These are phyloP conservation scores for Phylloscopus whistleri DNA, from an alignment of 2,113 vertebrate genomes.

Conservation along the genomic window DNA sequence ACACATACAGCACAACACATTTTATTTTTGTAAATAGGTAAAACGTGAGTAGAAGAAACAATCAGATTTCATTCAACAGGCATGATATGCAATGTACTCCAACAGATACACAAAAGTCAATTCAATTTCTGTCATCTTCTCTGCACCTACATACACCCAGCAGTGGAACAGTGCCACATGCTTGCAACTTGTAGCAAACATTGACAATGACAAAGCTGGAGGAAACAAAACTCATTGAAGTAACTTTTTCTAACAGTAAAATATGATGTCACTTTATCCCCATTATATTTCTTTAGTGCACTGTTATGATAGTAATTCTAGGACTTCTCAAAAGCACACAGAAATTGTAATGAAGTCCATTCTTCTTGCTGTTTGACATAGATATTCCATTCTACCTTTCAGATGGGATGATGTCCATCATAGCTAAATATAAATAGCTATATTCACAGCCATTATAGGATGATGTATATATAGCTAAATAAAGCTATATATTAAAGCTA, in stretches of 20 bases:
- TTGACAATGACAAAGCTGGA: neutral
- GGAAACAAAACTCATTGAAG: neutral
- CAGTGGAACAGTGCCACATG: rapidly evolving
- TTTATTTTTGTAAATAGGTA: neutral
- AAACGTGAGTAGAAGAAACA: neutral
- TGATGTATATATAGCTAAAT: too few species aligned
- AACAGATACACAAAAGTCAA: neutral
- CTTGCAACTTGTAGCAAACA: neutral
- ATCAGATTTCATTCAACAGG: neutral
- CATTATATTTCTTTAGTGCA: neutral
- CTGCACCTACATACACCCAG: neutral
- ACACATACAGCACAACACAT: neutral
- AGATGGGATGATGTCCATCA: neutral
- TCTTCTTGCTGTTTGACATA: neutral
- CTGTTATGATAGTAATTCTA: neutral
- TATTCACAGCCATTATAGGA: too few species aligned
- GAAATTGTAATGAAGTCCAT: neutral
- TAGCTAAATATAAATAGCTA: too few species aligned
- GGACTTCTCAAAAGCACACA: neutral
- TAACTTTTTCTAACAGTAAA: neutral
- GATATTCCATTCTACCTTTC: neutral
- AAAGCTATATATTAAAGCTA: neutral
- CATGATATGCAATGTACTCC: neutral
- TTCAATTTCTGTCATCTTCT: neutral
- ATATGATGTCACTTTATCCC: neutral